Conservation (phyloP, 1,140 invertebrate species). For the Hyphantria cunea region DNA sequence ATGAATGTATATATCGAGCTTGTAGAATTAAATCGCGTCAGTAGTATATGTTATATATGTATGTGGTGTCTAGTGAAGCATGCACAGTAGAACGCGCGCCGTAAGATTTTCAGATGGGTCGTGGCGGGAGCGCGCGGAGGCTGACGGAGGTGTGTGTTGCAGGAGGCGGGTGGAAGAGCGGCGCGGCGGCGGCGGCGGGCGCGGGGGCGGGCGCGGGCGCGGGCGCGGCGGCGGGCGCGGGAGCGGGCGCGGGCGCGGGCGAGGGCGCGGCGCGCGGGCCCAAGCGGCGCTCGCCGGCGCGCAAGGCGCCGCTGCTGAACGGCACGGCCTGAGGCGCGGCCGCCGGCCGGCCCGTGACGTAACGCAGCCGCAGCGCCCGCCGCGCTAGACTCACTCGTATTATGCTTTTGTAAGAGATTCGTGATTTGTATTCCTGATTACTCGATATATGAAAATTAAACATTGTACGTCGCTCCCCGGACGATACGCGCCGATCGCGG, state of each 20-base stretch:
- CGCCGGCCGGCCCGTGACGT: conserved; percentile 34
- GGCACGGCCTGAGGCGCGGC: conserved; percentile 43
- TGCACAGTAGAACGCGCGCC: too few species aligned
- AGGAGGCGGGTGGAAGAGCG: conserved; percentile 83
- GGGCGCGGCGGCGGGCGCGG: conserved; percentile 19
- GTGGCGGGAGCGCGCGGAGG: not conserved
- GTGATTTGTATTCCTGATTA: conserved; percentile 79
- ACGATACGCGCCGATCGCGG: conserved; percentile 50
- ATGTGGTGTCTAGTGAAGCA: too few species aligned
- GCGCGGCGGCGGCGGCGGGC: conserved; percentile 49
- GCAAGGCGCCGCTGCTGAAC: conserved; percentile 51
- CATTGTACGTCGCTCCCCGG: conserved; percentile 68
- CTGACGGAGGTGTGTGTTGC: conserved; percentile 59
- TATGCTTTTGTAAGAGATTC: conserved; percentile 79
- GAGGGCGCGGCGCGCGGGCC: conserved; percentile 39
- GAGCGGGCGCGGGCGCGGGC: conserved; percentile 41
- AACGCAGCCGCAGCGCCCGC: conserved; percentile 18
- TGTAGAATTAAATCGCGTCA: too few species aligned
- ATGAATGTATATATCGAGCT: too few species aligned
- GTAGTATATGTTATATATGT: too few species aligned
- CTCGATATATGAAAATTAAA: conserved; percentile 69
- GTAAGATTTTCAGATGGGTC: not conserved
- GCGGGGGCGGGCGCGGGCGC: conserved; percentile 48
- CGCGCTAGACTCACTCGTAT: conserved; percentile 67
- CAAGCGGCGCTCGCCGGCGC: conserved; percentile 41